phyloP scores from a whole-genome alignment of 2,113 vertebrate species.

The Solenodon paradoxus region DNA sequence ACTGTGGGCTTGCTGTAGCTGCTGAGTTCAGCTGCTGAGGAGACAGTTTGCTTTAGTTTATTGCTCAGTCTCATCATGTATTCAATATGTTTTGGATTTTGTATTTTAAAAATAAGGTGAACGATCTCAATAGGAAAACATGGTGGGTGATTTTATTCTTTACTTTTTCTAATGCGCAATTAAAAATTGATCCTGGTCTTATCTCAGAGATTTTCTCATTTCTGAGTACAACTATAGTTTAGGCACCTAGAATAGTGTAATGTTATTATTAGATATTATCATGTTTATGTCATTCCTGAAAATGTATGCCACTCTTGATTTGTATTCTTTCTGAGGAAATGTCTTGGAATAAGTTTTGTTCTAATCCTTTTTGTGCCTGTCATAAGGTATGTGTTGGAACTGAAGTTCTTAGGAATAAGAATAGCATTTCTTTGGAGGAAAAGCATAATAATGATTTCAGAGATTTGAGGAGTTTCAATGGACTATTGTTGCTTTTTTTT shows the following conservation, averaged over 20 bases:
- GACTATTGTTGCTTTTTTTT: conserved; percentile 53
- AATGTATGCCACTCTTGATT: conserved; percentile 72
- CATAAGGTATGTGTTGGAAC: conserved; percentile 60
- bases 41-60: conserved; percentile 58
- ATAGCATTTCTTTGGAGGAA: conserved; percentile 36
- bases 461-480: conserved; percentile 71
- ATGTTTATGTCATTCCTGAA: conserved; percentile 70
- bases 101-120: conserved; percentile 79
- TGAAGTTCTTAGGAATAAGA: conserved; percentile 62
- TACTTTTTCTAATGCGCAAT: conserved; percentile 65
- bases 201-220: conserved; percentile 77
- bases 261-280: conserved; percentile 73
- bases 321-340: conserved; percentile 51
- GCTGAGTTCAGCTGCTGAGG: conserved; percentile 78
- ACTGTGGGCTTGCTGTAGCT: conserved; percentile 87
- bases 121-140: conserved; percentile 77
- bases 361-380: conserved; percentile 36
- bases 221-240: conserved; percentile 68
- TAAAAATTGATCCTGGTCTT: conserved; percentile 66
- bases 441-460: conserved; percentile 43
- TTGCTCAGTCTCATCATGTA: conserved; percentile 38
- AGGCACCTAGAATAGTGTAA: conserved; percentile 52
- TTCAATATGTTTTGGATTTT: conserved; percentile 78
- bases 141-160: conserved; percentile 72
- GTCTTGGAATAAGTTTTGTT: conserved; percentile 62